Percentiles rank a stretch among this genome's conserved stretches.
These are phyloP conservation scores for Meloidogyne chitwoodi DNA, from an alignment of 1,140 invertebrate genomes.

Conservation along the genomic window DNA sequence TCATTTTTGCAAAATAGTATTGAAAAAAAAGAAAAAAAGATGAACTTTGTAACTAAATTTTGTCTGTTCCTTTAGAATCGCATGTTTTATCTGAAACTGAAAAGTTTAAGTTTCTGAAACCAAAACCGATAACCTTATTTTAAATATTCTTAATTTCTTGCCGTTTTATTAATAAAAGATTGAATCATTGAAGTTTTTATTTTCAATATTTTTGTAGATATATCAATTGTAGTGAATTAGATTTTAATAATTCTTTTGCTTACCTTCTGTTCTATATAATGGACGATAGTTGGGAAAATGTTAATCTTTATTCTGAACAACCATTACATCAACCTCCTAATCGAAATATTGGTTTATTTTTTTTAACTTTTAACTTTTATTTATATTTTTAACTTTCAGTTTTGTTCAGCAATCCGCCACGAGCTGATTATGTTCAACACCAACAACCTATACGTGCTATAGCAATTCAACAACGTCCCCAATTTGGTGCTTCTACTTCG, in stretches of 20 bases:
- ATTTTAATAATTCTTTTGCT: background rate
- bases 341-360: background rate
- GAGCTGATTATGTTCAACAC: background rate
- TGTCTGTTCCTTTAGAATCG: no score
- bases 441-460: background rate
- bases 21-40: background rate
- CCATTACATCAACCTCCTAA: background rate
- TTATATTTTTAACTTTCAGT: background rate
- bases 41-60: no score
- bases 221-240: no score
- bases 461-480: background rate
- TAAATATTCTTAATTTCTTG: no score
- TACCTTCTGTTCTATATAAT: background rate
- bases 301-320: background rate
- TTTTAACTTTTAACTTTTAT: background rate
- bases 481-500: slow-evolving; percentile 11
- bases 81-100: no score
- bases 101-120: no score
- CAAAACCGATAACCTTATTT: no score
- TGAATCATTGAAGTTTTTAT: no score
- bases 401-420: background rate
- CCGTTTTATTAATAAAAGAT: no score
- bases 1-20: background rate
- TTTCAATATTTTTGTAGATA: no score
- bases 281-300: background rate